These are phyloP conservation scores for Mastomys coucha DNA, from an alignment of 2,113 vertebrate species.

Conservation along the genomic window DNA sequence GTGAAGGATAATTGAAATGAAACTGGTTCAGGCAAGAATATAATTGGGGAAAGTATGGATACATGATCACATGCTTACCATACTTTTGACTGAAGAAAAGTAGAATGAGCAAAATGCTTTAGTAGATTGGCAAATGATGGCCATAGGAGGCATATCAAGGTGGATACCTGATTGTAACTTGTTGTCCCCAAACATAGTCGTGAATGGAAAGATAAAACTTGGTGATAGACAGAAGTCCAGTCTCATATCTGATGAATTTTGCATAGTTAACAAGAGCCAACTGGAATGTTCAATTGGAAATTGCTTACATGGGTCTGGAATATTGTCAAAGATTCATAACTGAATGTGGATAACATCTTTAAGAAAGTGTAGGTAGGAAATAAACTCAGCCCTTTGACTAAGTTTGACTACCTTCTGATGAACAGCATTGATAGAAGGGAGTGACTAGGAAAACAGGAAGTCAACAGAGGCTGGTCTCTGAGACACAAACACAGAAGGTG, in stretches of 20 bases:
- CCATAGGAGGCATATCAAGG: not conserved
- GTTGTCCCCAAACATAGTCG: not conserved
- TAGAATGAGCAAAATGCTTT: not conserved
- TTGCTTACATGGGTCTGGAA: not conserved
- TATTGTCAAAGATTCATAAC: not conserved
- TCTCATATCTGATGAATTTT: not conserved
- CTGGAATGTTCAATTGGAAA: not conserved
- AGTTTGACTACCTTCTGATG: not conserved
- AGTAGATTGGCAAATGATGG: not conserved
- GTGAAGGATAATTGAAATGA: not conserved
- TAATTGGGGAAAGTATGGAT: not conserved
- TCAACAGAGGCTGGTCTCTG: not conserved
- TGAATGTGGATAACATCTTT: not conserved
- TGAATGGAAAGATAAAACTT: not conserved
- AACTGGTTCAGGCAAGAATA: not conserved
- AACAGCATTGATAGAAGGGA: not conserved
- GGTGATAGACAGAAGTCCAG: not conserved
- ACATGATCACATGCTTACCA: no score
- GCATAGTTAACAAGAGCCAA: not conserved
- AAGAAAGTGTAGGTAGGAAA: not conserved
- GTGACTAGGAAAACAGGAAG: not conserved
- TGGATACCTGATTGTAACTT: no score
- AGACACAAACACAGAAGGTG: not conserved
- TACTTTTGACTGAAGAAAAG: not conserved
- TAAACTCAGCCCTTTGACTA: not conserved